A percentile compares a stretch with the other conserved stretches of the same genome.
Evolutionary conservation across 2,113 vertebrate species (phyloP).

Genomic region (Rhegmatorhina hoffmannsi): DNA sequence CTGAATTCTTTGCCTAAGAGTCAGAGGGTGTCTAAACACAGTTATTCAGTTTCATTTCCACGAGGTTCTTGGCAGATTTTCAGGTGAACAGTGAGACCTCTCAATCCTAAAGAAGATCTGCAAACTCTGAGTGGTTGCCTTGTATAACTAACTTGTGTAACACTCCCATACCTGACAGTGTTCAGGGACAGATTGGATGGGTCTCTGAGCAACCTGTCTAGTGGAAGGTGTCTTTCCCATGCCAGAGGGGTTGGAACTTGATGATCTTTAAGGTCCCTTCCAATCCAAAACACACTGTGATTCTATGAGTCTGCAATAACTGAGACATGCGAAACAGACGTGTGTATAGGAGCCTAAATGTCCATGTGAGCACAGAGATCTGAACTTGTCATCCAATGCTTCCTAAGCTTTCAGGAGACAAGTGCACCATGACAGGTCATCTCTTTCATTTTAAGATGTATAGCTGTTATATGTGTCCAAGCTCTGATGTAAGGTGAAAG

Average conservation of each 20-base stretch:
- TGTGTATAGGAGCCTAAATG: not conserved
- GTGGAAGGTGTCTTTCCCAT: not conserved
- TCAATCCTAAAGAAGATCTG: not conserved
- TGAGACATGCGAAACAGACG: not conserved
- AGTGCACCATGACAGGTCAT: not conserved
- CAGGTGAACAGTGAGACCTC: not conserved
- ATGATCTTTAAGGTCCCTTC: not conserved
- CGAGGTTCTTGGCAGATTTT: not conserved
- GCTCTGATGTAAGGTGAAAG: not conserved
- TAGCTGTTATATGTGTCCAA: not conserved
- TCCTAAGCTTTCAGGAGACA: not conserved
- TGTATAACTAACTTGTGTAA: not conserved
- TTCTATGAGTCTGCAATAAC: not conserved
- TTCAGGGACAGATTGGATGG: no score
- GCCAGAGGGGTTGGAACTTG: not conserved
- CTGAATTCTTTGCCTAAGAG: not conserved
- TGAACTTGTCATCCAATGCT: not conserved
- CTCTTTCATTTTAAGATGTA: not conserved
- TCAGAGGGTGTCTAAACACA: not conserved
- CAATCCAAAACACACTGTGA: not conserved
- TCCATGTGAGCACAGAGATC: not conserved
- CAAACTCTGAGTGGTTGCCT: not conserved
- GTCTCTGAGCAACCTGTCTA: no score
- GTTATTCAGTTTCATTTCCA: not conserved
- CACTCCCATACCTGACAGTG: no score